These are phyloP conservation scores for Nanger granti DNA, from an alignment of 2,113 vertebrate species.

Conservation along the genomic window DNA sequence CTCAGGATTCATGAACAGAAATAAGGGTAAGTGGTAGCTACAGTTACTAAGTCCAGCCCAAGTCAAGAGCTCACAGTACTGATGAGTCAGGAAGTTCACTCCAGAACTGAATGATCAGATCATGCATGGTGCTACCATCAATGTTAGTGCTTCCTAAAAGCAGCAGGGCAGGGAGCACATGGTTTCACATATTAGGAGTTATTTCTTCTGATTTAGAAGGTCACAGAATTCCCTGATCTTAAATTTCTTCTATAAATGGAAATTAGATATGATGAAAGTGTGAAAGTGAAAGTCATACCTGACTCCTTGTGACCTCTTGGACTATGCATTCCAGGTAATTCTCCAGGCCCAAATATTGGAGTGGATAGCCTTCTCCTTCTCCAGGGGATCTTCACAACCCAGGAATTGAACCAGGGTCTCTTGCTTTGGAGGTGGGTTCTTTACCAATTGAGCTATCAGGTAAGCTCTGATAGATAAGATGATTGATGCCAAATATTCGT, in stretches of 20 bases:
- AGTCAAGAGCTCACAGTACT: neutral
- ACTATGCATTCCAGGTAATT: neutral
- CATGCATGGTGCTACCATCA: neutral
- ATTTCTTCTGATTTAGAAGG: neutral
- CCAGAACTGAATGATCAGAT: neutral
- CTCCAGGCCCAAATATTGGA: neutral
- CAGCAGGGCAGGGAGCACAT: neutral
- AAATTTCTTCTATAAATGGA: neutral
- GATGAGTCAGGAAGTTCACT: neutral
- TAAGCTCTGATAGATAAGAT: neutral
- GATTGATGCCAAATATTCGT: neutral
- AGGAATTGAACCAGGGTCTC: neutral
- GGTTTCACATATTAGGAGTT: neutral
- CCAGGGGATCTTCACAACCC: neutral
- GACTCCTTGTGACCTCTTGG: neutral
- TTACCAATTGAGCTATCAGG: neutral
- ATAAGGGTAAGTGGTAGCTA: rapidly evolving
- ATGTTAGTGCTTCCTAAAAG: neutral
- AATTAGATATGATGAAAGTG: neutral
- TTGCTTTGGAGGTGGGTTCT: neutral
- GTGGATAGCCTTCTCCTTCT: neutral
- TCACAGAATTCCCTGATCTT: neutral
- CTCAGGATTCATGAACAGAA: neutral
- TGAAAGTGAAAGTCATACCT: neutral
- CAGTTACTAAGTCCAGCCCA: neutral